A percentile compares a stretch with the other conserved stretches of the same genome.
Conservation (phyloP, 2,888 invertebrate species). For the Lasioglossum morio region DNA sequence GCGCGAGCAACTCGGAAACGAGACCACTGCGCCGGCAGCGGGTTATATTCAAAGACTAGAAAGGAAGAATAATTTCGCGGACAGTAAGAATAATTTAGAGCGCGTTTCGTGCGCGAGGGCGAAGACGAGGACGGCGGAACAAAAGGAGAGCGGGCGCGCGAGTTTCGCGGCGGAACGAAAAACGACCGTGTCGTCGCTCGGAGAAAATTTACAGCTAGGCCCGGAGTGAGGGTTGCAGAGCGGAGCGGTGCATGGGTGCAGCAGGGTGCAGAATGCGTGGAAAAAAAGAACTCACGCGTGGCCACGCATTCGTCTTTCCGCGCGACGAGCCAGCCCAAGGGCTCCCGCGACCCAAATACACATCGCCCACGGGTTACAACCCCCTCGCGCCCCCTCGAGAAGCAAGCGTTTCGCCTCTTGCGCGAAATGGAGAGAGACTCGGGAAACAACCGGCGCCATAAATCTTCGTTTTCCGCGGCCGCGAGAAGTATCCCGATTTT, state of each 20-base stretch:
- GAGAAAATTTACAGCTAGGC: constrained; percentile 62
- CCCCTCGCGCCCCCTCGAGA: constrained; percentile 30
- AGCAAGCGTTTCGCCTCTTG: constrained; percentile 39
- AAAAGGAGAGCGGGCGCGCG: constrained; percentile 48
- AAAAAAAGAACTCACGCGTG: constrained; percentile 51
- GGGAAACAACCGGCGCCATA: constrained; percentile 54
- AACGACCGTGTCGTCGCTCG: constrained; percentile 38
- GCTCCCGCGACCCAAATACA: constrained; percentile 66
- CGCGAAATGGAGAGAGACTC: constrained; percentile 42
- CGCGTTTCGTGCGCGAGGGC: constrained; percentile 3
- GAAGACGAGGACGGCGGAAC: constrained; percentile 24
- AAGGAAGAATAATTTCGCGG: constrained; percentile 29
- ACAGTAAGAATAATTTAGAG: constrained; percentile 37
- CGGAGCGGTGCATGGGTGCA: not conserved
- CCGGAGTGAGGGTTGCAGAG: constrained; percentile 26
- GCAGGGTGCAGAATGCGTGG: constrained; percentile 25
- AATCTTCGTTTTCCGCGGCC: constrained; percentile 65
- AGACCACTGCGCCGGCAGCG: not conserved
- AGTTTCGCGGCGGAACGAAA: constrained; percentile 43
- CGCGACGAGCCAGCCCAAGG: constrained; percentile 47
- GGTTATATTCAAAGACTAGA: not conserved
- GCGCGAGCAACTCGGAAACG: not conserved
- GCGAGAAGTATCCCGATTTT: constrained; percentile 57
- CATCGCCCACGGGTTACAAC: constrained; percentile 6
- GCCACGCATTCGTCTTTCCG: constrained; percentile 54